A percentile compares a stretch with the other conserved stretches of the same genome.
phyloP scores from a whole-genome alignment of 2,113 vertebrate species.

The Bambusicola thoracicus region DNA sequence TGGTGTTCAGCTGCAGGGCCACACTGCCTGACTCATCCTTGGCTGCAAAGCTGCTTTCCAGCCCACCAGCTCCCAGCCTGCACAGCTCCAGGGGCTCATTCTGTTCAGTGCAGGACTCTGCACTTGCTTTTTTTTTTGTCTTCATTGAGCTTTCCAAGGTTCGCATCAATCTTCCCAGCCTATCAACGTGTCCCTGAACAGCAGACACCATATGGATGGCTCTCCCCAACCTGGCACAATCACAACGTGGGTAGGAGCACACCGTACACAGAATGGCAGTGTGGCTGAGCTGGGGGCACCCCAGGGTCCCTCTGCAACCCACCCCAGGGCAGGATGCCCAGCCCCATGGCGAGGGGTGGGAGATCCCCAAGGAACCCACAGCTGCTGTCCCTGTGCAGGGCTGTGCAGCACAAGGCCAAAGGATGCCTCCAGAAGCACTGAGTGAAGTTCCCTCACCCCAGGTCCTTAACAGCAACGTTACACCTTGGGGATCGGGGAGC shows the following conservation, averaged over 20 bases:
- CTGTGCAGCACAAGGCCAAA: background rate
- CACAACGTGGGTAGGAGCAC: rapidly evolving
- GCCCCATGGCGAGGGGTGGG: background rate
- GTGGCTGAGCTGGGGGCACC: background rate
- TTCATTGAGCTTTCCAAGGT: background rate
- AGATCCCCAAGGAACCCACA: background rate
- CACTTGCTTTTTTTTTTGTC: background rate
- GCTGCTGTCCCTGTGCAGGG: background rate
- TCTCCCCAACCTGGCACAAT: background rate
- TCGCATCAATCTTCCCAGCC: background rate
- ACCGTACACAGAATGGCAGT: background rate
- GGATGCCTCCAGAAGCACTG: background rate
- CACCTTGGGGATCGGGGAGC: background rate
- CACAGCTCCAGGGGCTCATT: background rate
- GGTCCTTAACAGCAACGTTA: background rate
- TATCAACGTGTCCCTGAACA: rapidly evolving
- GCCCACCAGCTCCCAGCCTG: background rate
- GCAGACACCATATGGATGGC: background rate
- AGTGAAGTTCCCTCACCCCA: background rate
- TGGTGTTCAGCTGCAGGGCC: too few species aligned
- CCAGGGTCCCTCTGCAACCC: background rate
- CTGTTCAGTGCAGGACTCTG: background rate
- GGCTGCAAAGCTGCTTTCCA: background rate
- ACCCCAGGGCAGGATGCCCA: background rate
- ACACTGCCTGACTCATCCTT: background rate